Percentiles rank a stretch among this genome's conserved stretches.
Evolutionary conservation across 2,113 vertebrate genomes (phyloP).

Genomic region (Oryctolagus cuniculus): mOryCun1.1 NC_091437.1:49948501-49949000

Average conservation of each 20-base stretch:
- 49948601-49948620: neutral
- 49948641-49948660: neutral
- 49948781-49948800: neutral
- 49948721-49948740: neutral
- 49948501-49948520: constrained; percentile 2
- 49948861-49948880: neutral
- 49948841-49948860: neutral
- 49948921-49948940: neutral
- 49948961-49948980: neutral
- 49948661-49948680: neutral
- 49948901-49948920: neutral
- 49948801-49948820: neutral
- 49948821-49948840: neutral
- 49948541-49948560: neutral
- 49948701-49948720: neutral
- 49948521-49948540: neutral
- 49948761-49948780: neutral
- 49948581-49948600: neutral
- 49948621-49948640: neutral
- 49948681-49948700: neutral
- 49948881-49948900: neutral
- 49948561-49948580: neutral
- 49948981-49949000: neutral
- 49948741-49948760: neutral
- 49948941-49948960: neutral